Evolutionary conservation across 2,113 vertebrate genomes (phyloP).

Genomic region (Anoura caudifer): DNA sequence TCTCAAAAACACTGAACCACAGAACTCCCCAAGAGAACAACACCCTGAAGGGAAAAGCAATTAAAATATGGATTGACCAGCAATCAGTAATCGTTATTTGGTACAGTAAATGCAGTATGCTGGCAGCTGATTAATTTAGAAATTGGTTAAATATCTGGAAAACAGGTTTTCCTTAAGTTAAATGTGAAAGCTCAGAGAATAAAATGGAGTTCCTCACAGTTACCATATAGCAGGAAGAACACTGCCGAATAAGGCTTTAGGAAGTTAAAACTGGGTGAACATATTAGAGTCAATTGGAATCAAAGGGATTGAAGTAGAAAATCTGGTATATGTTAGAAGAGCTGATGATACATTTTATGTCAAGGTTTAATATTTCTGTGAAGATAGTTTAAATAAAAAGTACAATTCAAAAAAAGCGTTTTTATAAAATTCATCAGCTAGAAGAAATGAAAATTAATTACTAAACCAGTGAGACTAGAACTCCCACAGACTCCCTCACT

Average conservation of each 20-base stretch:
- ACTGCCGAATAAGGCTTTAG: slow-evolving; percentile 56
- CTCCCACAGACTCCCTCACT: neutral
- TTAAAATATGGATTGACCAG: slow-evolving; percentile 74
- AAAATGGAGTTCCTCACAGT: slow-evolving; percentile 52
- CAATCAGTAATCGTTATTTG: slow-evolving; percentile 75
- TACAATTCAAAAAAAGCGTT: neutral
- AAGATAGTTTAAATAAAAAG: slow-evolving; percentile 43
- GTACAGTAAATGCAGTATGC: slow-evolving; percentile 51
- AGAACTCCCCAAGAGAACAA: slow-evolving; percentile 65
- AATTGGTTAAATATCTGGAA: slow-evolving; percentile 61
- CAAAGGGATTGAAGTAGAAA: slow-evolving; percentile 52
- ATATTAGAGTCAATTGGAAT: slow-evolving; percentile 51
- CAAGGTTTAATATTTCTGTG: slow-evolving; percentile 39
- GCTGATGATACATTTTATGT: slow-evolving; percentile 26
- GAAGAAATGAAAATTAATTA: slow-evolving; percentile 14
- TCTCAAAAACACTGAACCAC: slow-evolving; percentile 71
- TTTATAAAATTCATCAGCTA: slow-evolving; percentile 12
- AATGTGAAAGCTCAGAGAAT: slow-evolving; percentile 40
- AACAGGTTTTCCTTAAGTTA: slow-evolving; percentile 46
- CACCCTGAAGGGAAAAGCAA: slow-evolving; percentile 67
- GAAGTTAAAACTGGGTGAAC: slow-evolving; percentile 54
- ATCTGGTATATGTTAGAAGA: slow-evolving; percentile 44
- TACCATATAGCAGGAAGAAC: slow-evolving; percentile 31
- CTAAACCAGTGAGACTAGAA: neutral
- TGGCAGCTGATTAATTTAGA: slow-evolving; percentile 63